Conservation (phyloP, 2,797 vertebrate genomes). For the Pipistrellus kuhlii region DNA sequence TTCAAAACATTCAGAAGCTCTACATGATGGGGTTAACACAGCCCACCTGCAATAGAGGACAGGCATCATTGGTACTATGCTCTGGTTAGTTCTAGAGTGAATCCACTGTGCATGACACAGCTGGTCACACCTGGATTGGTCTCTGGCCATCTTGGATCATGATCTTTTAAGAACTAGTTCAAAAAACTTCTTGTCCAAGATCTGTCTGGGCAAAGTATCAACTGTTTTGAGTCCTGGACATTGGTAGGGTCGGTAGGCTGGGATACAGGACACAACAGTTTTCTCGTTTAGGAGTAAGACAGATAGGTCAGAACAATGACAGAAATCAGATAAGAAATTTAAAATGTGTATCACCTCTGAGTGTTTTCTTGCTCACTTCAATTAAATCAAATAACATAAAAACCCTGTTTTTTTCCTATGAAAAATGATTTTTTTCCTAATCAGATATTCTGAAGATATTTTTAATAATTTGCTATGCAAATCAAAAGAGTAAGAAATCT, state of each 20-base stretch:
- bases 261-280: background rate
- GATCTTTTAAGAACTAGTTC: background rate
- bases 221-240: background rate
- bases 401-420: background rate
- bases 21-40: background rate
- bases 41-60: rapidly evolving
- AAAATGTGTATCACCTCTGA: background rate
- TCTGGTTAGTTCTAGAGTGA: background rate
- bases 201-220: background rate
- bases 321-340: background rate
- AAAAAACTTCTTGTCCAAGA: background rate
- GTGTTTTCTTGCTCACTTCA: background rate
- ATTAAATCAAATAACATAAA: background rate
- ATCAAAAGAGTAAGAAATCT: background rate
- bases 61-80: no score
- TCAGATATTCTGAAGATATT: constrained; percentile 45
- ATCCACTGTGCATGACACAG: rapidly evolving
- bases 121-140: background rate
- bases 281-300: background rate
- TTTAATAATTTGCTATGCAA: constrained; percentile 25
- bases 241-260: background rate
- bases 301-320: background rate
- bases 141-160: background rate
- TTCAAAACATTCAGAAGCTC: background rate
- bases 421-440: background rate